Base-by-base conservation (phyloP, 2,888 invertebrate species). In the Oeneis ivallda region DNA sequence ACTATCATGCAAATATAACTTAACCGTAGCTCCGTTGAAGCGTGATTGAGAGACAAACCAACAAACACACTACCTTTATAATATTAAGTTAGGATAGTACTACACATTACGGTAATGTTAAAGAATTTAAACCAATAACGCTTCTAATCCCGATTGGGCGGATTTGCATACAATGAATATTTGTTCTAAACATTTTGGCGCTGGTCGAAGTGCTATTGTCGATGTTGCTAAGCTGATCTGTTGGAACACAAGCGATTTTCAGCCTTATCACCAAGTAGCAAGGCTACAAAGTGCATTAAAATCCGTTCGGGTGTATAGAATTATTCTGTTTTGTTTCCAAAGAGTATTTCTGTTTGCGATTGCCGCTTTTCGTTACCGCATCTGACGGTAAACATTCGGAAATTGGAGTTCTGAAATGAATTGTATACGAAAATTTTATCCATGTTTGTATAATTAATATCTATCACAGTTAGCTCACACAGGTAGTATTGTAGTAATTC, bases 151-250 rank as follows among this genome's bases (percentile, higher is more conserved):
- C 77, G 77, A 78, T 77, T 79, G 80, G 73, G 75, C 77, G 84
- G 83, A 87, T 87, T 87, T 87, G 87, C 86, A 87, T 86, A 82
- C 85, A 82, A 85, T 86, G 87, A 86, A 87, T 87, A 86, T 87
- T 87, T 87, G 87, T 79, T 79, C 83, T 83, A 86, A 87, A 86
- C 86, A 85, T 86, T 87, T 85, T 81, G 83, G 81, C 75, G 76
- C 78, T 79, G 75, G 74, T 76, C 79, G 78, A 74, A 77, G 79
- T 78, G 72, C 78, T 76, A 82, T 83, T 83, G 82, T 79, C 80
- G 79, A 78, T 75, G 75, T 78, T 77, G 69, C 75, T 70, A 69
- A 73, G 74, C 79, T 75, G 75, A 63, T 75, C 66, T 63, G 74
- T 72, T 75, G 68, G 62, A 66, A 64, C 67, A 71, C 70, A 68